These are phyloP conservation scores for Pseudanteris insignis DNA, from an alignment of 2,888 invertebrate species.

Conservation along the genomic window DNA sequence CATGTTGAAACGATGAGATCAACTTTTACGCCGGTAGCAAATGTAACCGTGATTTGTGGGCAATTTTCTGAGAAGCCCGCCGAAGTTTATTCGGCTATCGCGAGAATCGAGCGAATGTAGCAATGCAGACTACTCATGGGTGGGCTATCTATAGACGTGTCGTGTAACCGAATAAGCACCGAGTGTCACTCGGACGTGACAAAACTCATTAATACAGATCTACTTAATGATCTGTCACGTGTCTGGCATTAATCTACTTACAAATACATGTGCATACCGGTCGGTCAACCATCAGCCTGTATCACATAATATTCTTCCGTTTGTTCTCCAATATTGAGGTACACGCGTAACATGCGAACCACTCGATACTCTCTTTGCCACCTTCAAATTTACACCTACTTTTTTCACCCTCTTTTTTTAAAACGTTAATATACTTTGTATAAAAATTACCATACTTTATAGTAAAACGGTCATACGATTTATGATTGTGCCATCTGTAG, in stretches of 20 bases:
- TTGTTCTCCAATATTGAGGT: conserved; percentile 28
- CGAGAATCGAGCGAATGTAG: conserved; percentile 50
- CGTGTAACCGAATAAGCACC: conserved; percentile 63
- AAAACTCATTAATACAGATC: conserved; percentile 66
- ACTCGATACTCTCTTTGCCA: no score
- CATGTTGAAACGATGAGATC: conserved; percentile 13
- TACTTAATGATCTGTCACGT: conserved; percentile 64
- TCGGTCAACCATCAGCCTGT: conserved; percentile 40
- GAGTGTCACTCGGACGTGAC: conserved; percentile 65
- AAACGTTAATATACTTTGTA: no score
- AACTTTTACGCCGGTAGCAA: conserved; percentile 26
- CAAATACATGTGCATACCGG: conserved; percentile 48
- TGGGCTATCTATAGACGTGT: conserved; percentile 64
- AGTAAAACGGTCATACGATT: no score
- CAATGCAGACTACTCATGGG: conserved; percentile 57
- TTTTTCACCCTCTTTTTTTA: no score
- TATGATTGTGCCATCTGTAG: no score
- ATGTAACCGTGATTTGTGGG: conserved; percentile 39
- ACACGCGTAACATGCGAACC: no score
- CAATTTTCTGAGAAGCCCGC: conserved; percentile 38
- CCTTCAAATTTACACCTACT: no score
- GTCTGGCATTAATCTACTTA: conserved; percentile 65
- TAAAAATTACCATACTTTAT: no score
- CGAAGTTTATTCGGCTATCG: conserved; percentile 44
- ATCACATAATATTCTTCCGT: conserved; percentile 42